A percentile compares a stretch with the other conserved stretches of the same genome.
phyloP scores from a whole-genome alignment of 2,113 vertebrate genomes.

The Myxocyprinus asiaticus region DNA sequence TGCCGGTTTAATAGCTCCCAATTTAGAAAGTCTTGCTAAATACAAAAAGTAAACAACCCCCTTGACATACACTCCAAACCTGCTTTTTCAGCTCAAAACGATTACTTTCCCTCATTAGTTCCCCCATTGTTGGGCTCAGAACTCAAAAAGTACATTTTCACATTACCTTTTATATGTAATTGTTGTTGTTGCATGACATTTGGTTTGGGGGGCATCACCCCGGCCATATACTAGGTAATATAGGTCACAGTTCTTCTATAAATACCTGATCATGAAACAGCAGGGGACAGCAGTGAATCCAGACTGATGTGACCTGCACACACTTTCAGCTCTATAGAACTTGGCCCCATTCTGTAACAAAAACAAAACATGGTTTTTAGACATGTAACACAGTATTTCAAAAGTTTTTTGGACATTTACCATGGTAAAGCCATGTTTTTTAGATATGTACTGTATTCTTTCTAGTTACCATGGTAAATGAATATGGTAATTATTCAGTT shows the following conservation, averaged over 20 bases:
- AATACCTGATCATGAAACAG: constrained; percentile 68
- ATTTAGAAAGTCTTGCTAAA: neutral
- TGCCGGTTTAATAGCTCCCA: neutral
- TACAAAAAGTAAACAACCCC: neutral
- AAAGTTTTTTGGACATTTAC: no score
- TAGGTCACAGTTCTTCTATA: constrained; percentile 80
- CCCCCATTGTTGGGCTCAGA: no score
- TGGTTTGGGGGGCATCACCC: constrained; percentile 3
- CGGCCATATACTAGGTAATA: constrained; percentile 48
- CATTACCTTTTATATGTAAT: neutral
- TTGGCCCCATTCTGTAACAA: no score
- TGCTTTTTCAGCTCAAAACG: no score
- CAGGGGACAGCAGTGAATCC: constrained; percentile 18
- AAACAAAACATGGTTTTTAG: no score
- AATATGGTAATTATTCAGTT: no score
- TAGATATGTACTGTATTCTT: no score
- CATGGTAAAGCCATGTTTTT: no score
- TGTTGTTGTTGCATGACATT: neutral
- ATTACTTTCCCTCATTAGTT: no score
- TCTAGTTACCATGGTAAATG: no score
- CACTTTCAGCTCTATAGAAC: neutral
- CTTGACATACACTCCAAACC: neutral
- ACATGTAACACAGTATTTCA: no score
- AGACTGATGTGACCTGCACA: constrained; percentile 12
- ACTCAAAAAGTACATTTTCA: no score